Conservation (phyloP, 2,113 vertebrate genomes). For the Balaeniceps rex region DNA sequence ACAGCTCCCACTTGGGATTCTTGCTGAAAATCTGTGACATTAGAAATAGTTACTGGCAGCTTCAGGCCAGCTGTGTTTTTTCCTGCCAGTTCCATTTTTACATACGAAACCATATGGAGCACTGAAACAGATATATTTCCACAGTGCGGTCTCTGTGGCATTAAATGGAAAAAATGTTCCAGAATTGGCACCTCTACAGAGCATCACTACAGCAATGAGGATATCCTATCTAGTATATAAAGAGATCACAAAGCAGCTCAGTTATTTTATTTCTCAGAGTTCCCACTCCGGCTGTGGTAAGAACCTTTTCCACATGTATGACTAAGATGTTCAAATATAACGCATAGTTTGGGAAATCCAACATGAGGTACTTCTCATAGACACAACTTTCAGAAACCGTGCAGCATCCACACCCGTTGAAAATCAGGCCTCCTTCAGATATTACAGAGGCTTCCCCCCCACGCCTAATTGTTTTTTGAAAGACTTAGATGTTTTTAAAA, state of each 20-base stretch:
- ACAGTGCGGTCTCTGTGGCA: neutral
- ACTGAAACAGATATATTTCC: neutral
- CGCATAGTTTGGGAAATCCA: neutral
- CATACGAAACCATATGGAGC: neutral
- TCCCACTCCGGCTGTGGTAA: neutral
- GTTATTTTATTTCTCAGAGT: neutral
- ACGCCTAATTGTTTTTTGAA: neutral
- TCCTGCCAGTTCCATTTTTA: conserved; percentile 8
- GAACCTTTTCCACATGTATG: neutral
- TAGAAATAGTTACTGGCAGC: conserved; percentile 23
- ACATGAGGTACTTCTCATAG: neutral
- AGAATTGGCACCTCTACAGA: neutral
- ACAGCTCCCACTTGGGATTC: neutral
- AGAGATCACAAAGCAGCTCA: neutral
- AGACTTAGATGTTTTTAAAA: neutral
- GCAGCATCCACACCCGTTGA: neutral
- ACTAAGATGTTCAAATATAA: neutral
- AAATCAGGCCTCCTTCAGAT: neutral
- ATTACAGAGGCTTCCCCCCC: neutral
- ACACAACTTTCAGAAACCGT: neutral
- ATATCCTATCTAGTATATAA: neutral
- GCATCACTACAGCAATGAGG: neutral
- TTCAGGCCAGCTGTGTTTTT: neutral
- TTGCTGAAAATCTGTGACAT: neutral
- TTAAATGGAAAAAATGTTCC: conserved; percentile 25